Percentiles rank a stretch among this genome's conserved stretches.
These are phyloP conservation scores for Podarcis lilfordi DNA, from an alignment of 2,797 vertebrate species.

Conservation along the genomic window DNA sequence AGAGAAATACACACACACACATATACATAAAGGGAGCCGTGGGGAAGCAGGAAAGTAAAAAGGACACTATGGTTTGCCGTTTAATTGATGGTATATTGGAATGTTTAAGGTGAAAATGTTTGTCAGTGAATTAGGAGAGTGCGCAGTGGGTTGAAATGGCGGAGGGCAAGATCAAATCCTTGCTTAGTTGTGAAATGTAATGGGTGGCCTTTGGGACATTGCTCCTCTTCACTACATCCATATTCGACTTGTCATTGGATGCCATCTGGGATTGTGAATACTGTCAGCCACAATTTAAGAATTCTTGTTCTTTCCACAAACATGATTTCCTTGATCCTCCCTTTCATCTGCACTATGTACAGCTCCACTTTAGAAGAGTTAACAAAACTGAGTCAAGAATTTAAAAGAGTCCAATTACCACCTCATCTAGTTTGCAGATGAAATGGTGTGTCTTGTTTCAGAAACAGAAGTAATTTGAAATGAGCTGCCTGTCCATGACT, in stretches of 20 bases:
- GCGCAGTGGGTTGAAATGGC: neutral
- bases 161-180: neutral
- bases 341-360: neutral
- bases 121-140: neutral
- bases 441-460: neutral
- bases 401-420: neutral
- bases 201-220: neutral
- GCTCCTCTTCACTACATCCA: neutral
- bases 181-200: neutral
- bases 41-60: neutral
- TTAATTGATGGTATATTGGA: neutral
- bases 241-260: neutral
- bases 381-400: neutral
- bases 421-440: neutral
- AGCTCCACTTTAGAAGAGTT: neutral
- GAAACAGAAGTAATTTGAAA: neutral
- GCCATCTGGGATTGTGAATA: neutral
- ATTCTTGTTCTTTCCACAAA: neutral
- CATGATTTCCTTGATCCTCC: neutral
- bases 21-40: neutral
- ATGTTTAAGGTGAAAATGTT: neutral
- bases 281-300: neutral
- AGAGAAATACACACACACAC: no score
- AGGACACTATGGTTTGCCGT: neutral
- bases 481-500: neutral